phyloP scores from a whole-genome alignment of 2,113 vertebrate genomes.

The Aegypius monachus region DNA sequence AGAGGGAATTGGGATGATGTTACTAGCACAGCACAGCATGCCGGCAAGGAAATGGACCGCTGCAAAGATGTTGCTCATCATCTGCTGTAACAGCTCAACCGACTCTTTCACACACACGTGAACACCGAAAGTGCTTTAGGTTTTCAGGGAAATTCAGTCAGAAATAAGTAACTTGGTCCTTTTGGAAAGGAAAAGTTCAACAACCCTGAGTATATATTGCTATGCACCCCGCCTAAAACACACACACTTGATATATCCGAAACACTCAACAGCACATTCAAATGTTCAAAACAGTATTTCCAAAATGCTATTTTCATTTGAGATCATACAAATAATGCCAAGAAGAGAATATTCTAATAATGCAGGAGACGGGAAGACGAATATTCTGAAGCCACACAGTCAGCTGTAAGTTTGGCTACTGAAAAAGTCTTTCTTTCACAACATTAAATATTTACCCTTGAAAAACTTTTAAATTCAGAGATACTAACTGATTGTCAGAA shows the following conservation, averaged over 20 bases:
- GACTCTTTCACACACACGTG: neutral
- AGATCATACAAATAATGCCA: neutral
- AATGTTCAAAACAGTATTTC: fast-evolving
- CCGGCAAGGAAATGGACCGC: fast-evolving
- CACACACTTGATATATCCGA: neutral
- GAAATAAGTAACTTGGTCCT: neutral
- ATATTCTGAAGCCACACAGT: neutral
- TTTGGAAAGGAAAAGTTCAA: neutral
- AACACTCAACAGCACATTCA: neutral
- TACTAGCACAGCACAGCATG: neutral
- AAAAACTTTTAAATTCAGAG: neutral
- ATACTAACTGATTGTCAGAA: neutral
- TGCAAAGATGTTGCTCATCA: neutral
- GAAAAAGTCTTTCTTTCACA: neutral
- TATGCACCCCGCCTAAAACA: neutral
- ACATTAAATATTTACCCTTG: neutral
- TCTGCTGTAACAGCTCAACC: neutral
- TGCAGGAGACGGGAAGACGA: neutral
- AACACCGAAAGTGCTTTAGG: neutral
- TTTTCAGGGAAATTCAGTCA: neutral
- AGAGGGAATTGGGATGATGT: neutral
- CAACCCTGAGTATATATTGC: neutral
- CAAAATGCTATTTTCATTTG: neutral
- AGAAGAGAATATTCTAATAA: neutral
- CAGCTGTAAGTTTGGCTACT: neutral